Evolutionary conservation across 2,797 vertebrate genomes (phyloP).

Genomic region (Brachyalestes nurse): DNA sequence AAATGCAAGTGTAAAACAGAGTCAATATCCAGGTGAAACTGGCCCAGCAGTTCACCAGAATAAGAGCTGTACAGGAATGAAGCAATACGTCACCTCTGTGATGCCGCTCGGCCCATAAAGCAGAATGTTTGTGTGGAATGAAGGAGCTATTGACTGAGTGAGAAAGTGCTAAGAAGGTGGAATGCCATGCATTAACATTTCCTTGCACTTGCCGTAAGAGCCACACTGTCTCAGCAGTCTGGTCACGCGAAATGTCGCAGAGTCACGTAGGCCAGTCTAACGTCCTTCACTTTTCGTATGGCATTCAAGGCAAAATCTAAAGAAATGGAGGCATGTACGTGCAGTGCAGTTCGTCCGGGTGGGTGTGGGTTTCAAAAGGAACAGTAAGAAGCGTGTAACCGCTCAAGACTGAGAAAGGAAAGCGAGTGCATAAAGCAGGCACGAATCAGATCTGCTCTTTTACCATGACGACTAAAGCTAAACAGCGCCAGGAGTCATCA

Average conservation of each 20-base stretch:
- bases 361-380: constrained; percentile 8
- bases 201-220: not conserved
- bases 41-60: too few relatives aligned
- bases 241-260: not conserved
- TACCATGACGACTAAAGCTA: not conserved
- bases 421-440: not conserved
- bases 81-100: too few relatives aligned
- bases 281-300: not conserved
- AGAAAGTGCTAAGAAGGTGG: not conserved
- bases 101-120: too few relatives aligned
- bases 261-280: not conserved
- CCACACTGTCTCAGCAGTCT: not conserved
- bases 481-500: constrained; percentile 24
- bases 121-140: too few relatives aligned
- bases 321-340: not conserved
- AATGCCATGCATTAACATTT: not conserved
- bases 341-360: not conserved
- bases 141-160: not conserved
- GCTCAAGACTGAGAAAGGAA: not conserved
- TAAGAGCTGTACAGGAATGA: too few relatives aligned
- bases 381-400: not conserved
- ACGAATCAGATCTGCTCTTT: constrained; percentile 34
- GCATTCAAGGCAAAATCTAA: not conserved
- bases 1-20: too few relatives aligned
- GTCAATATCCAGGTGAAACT: too few relatives aligned